Evolutionary conservation across 2,797 vertebrate species (phyloP).

Genomic region (Acanthornis magna): DNA sequence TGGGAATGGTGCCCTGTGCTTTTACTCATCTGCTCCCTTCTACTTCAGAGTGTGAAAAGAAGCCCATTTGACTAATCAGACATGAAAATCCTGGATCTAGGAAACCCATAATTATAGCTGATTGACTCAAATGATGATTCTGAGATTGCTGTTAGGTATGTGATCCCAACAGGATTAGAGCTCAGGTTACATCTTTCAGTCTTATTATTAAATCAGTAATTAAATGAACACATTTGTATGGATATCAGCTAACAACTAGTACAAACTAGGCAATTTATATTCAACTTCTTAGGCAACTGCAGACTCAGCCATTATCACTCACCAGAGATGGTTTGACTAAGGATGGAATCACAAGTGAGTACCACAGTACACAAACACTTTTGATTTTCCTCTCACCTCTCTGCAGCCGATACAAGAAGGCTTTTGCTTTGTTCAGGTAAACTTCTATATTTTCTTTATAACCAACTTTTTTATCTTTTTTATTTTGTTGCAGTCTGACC

Average conservation of each 20-base stretch:
- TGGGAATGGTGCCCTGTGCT: neutral
- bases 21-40: neutral
- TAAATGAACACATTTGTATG: neutral
- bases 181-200: neutral
- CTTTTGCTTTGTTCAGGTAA: neutral
- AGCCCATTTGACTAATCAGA: neutral
- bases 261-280: neutral
- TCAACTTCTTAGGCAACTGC: neutral
- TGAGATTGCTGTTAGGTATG: neutral
- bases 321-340: neutral
- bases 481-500: neutral
- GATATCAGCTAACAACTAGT: neutral
- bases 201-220: neutral
- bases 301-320: neutral
- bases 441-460: neutral
- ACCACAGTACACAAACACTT: neutral
- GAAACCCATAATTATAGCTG: neutral
- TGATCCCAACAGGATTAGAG: neutral
- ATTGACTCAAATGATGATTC: neutral
- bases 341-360: neutral
- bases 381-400: neutral
- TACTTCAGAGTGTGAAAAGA: neutral
- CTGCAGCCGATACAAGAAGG: neutral
- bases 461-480: neutral
- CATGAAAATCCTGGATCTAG: neutral